These are phyloP conservation scores for Oryzias dopingdopingensis DNA, from an alignment of 2,797 vertebrate genomes.

Conservation along the genomic window DNA sequence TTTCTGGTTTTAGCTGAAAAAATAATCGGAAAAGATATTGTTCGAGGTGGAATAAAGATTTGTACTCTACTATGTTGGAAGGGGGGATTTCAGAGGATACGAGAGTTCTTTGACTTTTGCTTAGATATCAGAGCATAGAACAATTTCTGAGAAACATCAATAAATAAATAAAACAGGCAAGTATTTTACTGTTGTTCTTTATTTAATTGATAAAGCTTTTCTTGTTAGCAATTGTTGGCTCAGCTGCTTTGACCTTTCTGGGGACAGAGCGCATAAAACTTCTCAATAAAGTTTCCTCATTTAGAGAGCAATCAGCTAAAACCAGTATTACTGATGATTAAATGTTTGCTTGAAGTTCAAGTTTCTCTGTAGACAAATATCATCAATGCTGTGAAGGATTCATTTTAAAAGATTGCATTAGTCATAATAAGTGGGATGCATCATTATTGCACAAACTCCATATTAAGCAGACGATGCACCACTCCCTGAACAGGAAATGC, in stretches of 20 bases:
- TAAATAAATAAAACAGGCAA: too few relatives aligned
- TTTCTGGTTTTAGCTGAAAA: conserved; percentile 40
- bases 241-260: conserved; percentile 33
- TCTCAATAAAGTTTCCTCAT: conserved; percentile 35
- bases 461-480: not conserved
- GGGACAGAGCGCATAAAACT: conserved; percentile 31
- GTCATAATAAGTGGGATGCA: not conserved
- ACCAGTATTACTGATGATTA: conserved; percentile 26
- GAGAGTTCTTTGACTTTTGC: not conserved
- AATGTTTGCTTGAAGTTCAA: conserved; percentile 18
- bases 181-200: not conserved
- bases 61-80: not conserved
- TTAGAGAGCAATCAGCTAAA: conserved; percentile 30
- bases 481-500: not conserved
- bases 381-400: conserved; percentile 1
- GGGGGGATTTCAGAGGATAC: conserved; percentile 7
- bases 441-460: not conserved
- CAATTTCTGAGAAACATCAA: too few relatives aligned
- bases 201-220: not conserved
- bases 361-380: not conserved
- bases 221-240: not conserved
- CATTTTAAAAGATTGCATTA: not conserved
- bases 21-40: conserved; percentile 45
- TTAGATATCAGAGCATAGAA: not conserved
- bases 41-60: conserved; percentile 37